A percentile compares a stretch with the other conserved stretches of the same genome.
phyloP scores from a whole-genome alignment of 1,140 invertebrate species.

The Camponotus vicinus region DNA sequence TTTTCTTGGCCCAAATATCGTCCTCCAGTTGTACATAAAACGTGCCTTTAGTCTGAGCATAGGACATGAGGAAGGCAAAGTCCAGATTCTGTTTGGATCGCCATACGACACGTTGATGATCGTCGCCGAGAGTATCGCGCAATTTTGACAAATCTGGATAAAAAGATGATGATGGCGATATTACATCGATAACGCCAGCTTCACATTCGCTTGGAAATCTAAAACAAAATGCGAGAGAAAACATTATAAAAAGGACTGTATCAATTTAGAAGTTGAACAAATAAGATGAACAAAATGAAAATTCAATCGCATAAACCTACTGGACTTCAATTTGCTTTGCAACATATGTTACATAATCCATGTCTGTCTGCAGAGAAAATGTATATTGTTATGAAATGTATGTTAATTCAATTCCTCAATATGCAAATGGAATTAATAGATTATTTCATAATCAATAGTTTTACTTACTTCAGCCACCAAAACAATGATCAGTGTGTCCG shows the following conservation, averaged over 20 bases:
- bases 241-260: slow-evolving; percentile 21
- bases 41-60: slow-evolving; percentile 93
- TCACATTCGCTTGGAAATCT: slow-evolving; percentile 93
- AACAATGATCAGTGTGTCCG: slow-evolving; percentile 95
- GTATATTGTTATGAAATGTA: slow-evolving; percentile 45
- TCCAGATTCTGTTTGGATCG: slow-evolving; percentile 98
- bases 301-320: slow-evolving; percentile 86
- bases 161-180: slow-evolving; percentile 94
- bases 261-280: slow-evolving; percentile 16
- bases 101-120: slow-evolving; percentile 96
- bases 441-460: not conserved
- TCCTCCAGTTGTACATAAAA: slow-evolving; percentile 97
- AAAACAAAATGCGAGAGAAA: slow-evolving; percentile 40
- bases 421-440: not conserved
- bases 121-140: slow-evolving; percentile 94
- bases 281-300: slow-evolving; percentile 30
- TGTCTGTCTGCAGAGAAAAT: slow-evolving; percentile 87
- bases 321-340: slow-evolving; percentile 92
- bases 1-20: slow-evolving; percentile 96
- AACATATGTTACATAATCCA: slow-evolving; percentile 90
- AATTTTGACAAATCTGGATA: slow-evolving; percentile 95
- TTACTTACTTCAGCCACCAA: slow-evolving; percentile 93
- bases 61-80: slow-evolving; percentile 98
- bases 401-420: not conserved
- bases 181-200: slow-evolving; percentile 95